Evolutionary conservation across 1,140 invertebrate species (phyloP).

Genomic region (Berghia stephanieae): DNA sequence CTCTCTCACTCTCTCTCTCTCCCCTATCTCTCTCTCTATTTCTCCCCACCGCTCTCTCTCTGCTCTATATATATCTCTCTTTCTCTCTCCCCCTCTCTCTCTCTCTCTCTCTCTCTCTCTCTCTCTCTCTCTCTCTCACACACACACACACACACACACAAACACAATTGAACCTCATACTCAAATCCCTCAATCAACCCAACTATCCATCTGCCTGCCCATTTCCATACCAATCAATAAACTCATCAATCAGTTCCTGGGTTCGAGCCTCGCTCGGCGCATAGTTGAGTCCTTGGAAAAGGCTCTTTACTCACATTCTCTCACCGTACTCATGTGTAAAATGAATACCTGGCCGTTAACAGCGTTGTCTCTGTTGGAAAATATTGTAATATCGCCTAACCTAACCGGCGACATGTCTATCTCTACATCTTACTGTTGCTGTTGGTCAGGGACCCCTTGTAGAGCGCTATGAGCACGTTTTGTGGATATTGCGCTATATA

Average conservation of each 20-base stretch:
- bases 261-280: no score
- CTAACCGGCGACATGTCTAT: no score
- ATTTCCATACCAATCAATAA: background rate
- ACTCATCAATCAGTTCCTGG: no score
- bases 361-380: background rate
- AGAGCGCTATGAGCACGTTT: no score
- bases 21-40: background rate
- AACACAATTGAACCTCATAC: background rate
- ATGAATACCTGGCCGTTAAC: background rate
- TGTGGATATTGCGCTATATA: no score
- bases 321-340: background rate
- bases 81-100: background rate
- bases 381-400: background rate
- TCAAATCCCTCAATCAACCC: no score
- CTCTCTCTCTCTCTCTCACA: background rate
- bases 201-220: background rate
- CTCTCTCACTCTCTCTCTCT: no score
- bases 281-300: no score
- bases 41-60: background rate
- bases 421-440: no score
- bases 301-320: background rate
- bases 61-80: background rate
- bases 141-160: background rate
- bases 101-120: background rate
- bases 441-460: no score